Evolutionary conservation across 2,113 vertebrate species (phyloP).

Genomic region (Boulengeromyrus knoepffleri): DNA sequence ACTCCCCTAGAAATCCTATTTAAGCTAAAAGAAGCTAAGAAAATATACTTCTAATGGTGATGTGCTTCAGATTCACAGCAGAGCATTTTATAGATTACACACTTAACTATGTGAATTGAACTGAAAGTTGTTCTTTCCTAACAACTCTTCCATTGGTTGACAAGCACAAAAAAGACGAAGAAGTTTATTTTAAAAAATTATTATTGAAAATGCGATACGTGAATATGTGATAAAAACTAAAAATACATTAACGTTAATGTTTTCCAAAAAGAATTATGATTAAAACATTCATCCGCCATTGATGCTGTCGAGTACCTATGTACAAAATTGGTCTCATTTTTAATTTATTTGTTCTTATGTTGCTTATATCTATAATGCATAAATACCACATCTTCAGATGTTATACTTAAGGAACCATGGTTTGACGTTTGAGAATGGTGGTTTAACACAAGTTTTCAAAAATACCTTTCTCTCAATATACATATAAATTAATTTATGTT

Average conservation of each 20-base stretch:
- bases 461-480: slow-evolving; percentile 50
- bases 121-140: not conserved
- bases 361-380: slow-evolving; percentile 6
- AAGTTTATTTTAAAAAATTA: slow-evolving; percentile 27
- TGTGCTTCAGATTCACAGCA: not conserved
- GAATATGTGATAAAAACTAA: slow-evolving; percentile 29
- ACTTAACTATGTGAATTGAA: not conserved
- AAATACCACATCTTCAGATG: slow-evolving; percentile 4
- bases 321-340: slow-evolving; percentile 7
- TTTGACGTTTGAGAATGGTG: not conserved
- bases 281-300: not conserved
- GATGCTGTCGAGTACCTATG: not conserved
- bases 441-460: slow-evolving; percentile 32
- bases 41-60: not conserved
- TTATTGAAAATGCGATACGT: slow-evolving; percentile 42
- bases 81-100: not conserved
- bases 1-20: not conserved
- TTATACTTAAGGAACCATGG: not conserved
- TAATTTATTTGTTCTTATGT: not conserved
- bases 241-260: slow-evolving; percentile 19
- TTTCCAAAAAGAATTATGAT: slow-evolving; percentile 35
- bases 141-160: not conserved
- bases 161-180: not conserved
- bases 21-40: not conserved
- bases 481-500: slow-evolving; percentile 58